A percentile compares a stretch with the other conserved stretches of the same genome.
Evolutionary conservation across 2,797 vertebrate genomes (phyloP).

Genomic region (Crenuchus spilurus): DNA sequence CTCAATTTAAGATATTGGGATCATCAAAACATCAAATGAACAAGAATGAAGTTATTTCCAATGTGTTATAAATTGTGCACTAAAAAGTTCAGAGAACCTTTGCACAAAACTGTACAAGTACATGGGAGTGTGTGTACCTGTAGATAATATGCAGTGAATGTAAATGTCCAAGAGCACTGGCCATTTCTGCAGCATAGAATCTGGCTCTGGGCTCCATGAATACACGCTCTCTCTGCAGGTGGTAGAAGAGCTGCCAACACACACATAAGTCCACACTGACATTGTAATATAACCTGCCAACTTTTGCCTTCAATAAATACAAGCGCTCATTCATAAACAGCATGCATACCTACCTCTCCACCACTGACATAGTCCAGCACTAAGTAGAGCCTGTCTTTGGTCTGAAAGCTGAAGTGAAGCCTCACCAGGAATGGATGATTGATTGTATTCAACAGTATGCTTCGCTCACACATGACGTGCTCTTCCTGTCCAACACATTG

Average conservation of each 20-base stretch:
- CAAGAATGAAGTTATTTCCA: too few relatives aligned
- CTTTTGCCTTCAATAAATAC: not conserved
- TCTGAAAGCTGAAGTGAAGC: constrained; percentile 83
- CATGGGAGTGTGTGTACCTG: constrained; percentile 66
- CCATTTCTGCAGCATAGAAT: constrained; percentile 79
- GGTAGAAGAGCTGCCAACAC: constrained; percentile 77
- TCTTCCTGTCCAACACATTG: constrained; percentile 68
- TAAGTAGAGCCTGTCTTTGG: constrained; percentile 76
- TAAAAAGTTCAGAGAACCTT: too few relatives aligned
- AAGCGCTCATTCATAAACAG: not conserved
- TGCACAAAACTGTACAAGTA: not conserved
- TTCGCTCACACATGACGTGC: constrained; percentile 81
- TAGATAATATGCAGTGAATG: constrained; percentile 79
- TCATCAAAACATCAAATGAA: too few relatives aligned
- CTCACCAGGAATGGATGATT: constrained; percentile 82
- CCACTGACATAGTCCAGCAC: constrained; percentile 82
- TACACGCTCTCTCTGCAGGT: constrained; percentile 77
- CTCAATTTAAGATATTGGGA: too few relatives aligned
- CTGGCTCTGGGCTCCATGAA: constrained; percentile 75
- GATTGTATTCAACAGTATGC: constrained; percentile 76
- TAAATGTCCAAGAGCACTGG: constrained; percentile 78
- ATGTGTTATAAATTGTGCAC: too few relatives aligned
- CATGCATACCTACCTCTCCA: constrained; percentile 73
- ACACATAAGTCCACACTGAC: constrained; percentile 1
- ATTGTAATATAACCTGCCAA: not conserved